phyloP scores from a whole-genome alignment of 2,797 vertebrate genomes.

The Rhabdomys pumilio region DNA sequence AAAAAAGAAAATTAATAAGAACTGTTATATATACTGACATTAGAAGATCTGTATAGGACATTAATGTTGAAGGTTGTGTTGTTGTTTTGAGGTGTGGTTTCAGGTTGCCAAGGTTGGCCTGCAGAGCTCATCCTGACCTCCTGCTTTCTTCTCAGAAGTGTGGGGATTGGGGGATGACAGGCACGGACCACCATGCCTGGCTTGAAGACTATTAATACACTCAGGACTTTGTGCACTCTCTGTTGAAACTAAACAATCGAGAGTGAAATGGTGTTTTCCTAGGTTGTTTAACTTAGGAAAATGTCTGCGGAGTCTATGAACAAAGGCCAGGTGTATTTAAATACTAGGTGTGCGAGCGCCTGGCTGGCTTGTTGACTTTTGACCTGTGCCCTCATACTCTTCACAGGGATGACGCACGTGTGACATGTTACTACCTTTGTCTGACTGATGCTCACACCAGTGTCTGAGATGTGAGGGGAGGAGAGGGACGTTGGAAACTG shows the following conservation, averaged over 20 bases:
- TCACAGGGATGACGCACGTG: neutral
- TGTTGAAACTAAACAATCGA: neutral
- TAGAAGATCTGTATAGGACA: neutral
- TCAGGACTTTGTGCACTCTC: neutral
- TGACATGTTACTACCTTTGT: neutral
- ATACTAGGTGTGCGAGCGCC: neutral
- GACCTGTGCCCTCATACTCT: neutral
- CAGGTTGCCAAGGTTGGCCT: neutral
- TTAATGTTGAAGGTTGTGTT: no score
- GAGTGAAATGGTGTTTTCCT: neutral
- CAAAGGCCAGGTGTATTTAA: neutral
- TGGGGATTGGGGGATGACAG: neutral
- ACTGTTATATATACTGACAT: neutral
- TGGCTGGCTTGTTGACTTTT: neutral
- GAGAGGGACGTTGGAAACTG: neutral
- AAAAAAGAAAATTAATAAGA: neutral
- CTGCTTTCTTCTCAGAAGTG: neutral
- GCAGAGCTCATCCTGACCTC: neutral
- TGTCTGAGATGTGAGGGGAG: neutral
- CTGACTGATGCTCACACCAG: neutral
- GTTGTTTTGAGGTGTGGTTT: neutral
- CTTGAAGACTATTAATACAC: neutral
- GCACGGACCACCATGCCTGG: neutral
- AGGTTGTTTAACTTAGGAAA: neutral
- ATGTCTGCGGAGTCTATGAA: neutral